Conservation (phyloP, 2,797 vertebrate genomes). For the Silurus aristotelis region DNA sequence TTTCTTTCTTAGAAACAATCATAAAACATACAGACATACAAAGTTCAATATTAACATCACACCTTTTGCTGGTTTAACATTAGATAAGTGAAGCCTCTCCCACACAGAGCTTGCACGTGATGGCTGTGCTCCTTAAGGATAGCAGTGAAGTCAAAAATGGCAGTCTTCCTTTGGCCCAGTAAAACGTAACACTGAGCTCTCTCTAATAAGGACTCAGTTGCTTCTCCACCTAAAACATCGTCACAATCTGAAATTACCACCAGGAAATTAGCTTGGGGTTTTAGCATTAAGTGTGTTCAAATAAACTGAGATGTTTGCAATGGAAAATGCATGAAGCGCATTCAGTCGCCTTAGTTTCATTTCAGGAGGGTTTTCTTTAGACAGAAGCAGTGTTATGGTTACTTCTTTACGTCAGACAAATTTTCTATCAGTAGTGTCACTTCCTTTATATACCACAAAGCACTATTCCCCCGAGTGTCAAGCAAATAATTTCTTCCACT, state of each 20-base stretch:
- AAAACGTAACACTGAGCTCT: conserved; percentile 85
- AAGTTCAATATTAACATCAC: neutral
- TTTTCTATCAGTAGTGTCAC: conserved; percentile 30
- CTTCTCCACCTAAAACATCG: conserved; percentile 75
- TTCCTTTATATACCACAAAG: conserved; percentile 38
- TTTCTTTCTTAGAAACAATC: neutral
- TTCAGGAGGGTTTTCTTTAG: neutral
- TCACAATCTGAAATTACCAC: neutral
- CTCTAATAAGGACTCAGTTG: conserved; percentile 81
- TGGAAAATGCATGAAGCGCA: neutral
- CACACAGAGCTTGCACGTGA: conserved; percentile 83
- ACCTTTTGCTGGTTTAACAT: conserved; percentile 88
- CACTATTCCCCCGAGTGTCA: conserved; percentile 5
- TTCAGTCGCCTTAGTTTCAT: neutral
- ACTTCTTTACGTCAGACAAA: conserved; percentile 23
- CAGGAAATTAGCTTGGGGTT: neutral
- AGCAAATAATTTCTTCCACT: conserved; percentile 20
- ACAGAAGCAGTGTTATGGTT: conserved; percentile 10
- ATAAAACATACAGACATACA: neutral
- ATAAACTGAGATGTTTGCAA: neutral
- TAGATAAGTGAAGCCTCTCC: conserved; percentile 84
- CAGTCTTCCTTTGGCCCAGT: conserved; percentile 89
- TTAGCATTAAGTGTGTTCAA: neutral
- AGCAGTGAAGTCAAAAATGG: conserved; percentile 89
- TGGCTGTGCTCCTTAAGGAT: conserved; percentile 80